Evolutionary conservation across 1,140 invertebrate species (phyloP).

Genomic region (Eriosoma lanigerum): DNA sequence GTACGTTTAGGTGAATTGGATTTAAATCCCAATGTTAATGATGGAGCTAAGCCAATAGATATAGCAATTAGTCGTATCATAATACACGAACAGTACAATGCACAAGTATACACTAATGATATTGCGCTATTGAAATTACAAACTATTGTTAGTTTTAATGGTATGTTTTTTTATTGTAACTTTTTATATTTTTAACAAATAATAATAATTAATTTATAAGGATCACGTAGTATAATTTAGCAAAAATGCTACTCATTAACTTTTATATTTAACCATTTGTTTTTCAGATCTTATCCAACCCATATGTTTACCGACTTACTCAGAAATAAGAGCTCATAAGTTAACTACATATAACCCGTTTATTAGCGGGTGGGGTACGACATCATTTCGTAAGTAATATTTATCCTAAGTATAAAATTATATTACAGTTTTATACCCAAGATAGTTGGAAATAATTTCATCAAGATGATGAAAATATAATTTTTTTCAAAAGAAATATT

Average conservation of each 20-base stretch:
- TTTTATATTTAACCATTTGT: neutral
- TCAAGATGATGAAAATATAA: too few species aligned
- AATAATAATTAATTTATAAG: too few species aligned
- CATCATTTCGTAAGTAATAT: constrained; percentile 64
- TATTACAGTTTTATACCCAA: too few species aligned
- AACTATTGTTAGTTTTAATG: constrained; percentile 58
- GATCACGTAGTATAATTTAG: too few species aligned
- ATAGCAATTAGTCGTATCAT: constrained; percentile 56
- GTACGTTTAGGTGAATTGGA: constrained; percentile 60
- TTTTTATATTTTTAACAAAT: too few species aligned
- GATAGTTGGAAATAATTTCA: too few species aligned
- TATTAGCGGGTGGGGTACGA: constrained; percentile 76
- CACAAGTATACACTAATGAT: constrained; percentile 59
- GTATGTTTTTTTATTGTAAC: constrained; percentile 52
- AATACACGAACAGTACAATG: constrained; percentile 59
- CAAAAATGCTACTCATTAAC: too few species aligned
- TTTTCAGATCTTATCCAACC: constrained; percentile 69
- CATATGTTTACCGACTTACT: constrained; percentile 72
- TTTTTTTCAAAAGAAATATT: too few species aligned
- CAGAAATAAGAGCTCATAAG: constrained; percentile 60
- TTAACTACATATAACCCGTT: constrained; percentile 64
- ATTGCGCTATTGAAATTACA: constrained; percentile 61
- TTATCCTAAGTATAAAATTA: too few species aligned
- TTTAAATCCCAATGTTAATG: constrained; percentile 55
- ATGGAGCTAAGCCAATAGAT: constrained; percentile 57